phyloP scores from a whole-genome alignment of 2,113 vertebrate genomes.

The Bucco capensis region DNA sequence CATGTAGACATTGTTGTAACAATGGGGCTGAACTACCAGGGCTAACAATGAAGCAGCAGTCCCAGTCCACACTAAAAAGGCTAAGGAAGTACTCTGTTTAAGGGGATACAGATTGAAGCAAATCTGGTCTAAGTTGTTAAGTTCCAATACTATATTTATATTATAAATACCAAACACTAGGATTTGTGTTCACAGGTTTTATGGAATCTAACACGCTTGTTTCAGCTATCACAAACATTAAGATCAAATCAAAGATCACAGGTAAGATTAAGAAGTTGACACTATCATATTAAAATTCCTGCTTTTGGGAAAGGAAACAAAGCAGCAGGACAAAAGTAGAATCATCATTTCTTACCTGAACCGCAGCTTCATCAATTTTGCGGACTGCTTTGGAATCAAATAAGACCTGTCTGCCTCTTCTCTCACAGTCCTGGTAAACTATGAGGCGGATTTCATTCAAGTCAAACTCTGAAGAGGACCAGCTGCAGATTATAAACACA shows the following conservation, averaged over 20 bases:
- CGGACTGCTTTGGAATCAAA: constrained; percentile 87
- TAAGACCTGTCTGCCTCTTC: constrained; percentile 84
- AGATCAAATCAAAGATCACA: neutral
- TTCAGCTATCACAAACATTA: neutral
- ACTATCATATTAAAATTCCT: neutral
- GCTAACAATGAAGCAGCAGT: neutral
- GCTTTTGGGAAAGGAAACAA: neutral
- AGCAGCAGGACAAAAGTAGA: neutral
- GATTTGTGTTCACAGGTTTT: neutral
- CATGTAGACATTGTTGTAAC: neutral
- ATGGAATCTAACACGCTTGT: neutral
- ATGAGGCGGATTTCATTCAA: constrained; percentile 85
- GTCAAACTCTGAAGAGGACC: constrained; percentile 82
- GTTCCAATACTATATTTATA: neutral
- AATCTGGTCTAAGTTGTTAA: neutral
- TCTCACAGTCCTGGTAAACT: constrained; percentile 89
- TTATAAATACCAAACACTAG: neutral
- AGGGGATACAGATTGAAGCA: neutral
- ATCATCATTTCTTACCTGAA: constrained; percentile 71
- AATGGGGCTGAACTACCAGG: neutral
- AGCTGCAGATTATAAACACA: constrained; percentile 68
- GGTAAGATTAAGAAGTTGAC: neutral
- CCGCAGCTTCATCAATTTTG: constrained; percentile 68
- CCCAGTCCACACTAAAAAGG: neutral
- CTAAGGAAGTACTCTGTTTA: neutral